Evolutionary conservation across 1,140 invertebrate genomes (phyloP).

Genomic region (Nephila pilipes): DNA sequence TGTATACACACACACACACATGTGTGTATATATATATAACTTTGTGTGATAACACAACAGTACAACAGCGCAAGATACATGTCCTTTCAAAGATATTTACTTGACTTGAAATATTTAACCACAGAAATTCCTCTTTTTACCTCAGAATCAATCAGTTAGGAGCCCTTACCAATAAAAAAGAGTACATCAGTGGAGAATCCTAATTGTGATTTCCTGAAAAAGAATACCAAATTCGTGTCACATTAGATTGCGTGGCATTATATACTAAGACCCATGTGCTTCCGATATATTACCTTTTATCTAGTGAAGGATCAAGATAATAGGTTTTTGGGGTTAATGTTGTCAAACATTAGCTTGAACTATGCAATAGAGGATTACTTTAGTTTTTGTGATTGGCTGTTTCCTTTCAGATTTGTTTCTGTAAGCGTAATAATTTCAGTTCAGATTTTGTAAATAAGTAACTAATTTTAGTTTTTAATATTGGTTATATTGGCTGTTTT

Average conservation of each 20-base stretch:
- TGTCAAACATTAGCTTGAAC: background rate
- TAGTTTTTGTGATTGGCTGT: too few species aligned
- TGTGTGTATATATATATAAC: too few species aligned
- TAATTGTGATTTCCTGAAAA: background rate
- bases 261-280: background rate
- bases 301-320: background rate
- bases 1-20: too few species aligned
- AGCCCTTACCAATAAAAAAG: background rate
- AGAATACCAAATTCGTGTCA: background rate
- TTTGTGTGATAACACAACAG: too few species aligned
- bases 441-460: too few species aligned
- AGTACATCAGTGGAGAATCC: background rate
- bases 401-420: too few species aligned
- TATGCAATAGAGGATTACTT: background rate
- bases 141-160: background rate
- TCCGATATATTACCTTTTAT: background rate
- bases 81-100: too few species aligned
- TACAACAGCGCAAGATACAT: too few species aligned
- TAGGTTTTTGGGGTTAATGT: background rate
- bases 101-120: too few species aligned
- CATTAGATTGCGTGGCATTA: background rate
- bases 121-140: background rate
- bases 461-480: too few species aligned
- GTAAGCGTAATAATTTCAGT: too few species aligned
- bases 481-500: too few species aligned